Base-by-base conservation (phyloP, 2,797 vertebrate genomes). In the Gallinago nigripennis region DNA sequence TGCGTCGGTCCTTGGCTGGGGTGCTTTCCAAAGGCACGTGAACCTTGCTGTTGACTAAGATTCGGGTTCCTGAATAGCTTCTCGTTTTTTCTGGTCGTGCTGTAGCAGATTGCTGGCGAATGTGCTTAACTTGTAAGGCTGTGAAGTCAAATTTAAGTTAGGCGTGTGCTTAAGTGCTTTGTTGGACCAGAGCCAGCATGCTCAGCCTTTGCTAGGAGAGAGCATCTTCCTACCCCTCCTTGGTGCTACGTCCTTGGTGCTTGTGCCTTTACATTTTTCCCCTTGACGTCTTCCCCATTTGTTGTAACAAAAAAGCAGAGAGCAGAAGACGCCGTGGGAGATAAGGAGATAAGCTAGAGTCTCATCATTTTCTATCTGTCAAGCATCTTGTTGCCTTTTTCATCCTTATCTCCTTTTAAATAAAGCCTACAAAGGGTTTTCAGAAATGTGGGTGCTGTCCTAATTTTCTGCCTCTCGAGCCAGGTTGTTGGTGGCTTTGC, bases 401-500 rank as follows among this genome's bases (percentile, higher is more conserved):
- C 87, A 53, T 70, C 73, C 83, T 94, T 88, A 84, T 77, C 81
- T 86, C 56, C 57, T 72, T 94, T 76, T 50, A 68, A 94, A 90
- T 86, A 86, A 96, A 95, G 33, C 86, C 66, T 79, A 6, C 75
- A 68, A 75, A 85, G 48, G 88, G 78, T 87, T 94, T 92, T 79
- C 88, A 86, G 71, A 85, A 95, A 82, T 25, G 56, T 77, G 82
- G 70, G 56, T 93, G 64, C 75, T 94, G 90, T 92, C 80, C 92
- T 88, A 1, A 64, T 94, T 94, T 88, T 91, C 70, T 86, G 19
- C 50, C 57, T 78, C 54, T 68, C 2, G 2, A 81, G 73, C 37
- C 64, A 64, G 27, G 45, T 43, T 58, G 73, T 28, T 86, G 82
- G 23, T 88, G 73, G 70, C 87, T 96, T 77, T 88, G 70, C 70